Conservation (phyloP, 2,888 invertebrate species). For the Heliconius ismenius region DNA sequence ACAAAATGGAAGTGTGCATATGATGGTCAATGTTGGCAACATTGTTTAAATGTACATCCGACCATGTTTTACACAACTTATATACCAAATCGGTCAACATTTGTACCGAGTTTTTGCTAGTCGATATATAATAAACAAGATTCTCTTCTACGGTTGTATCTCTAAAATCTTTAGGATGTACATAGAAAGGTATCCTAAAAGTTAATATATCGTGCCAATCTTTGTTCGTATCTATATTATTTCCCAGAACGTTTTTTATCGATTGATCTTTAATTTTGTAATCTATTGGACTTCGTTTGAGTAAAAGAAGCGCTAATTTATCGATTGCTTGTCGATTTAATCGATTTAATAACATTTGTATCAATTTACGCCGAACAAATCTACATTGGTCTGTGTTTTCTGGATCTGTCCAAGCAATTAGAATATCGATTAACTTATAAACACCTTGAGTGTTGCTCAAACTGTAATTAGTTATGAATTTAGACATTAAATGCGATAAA, state of each 20-base stretch:
- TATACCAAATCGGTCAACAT: slow-evolving; percentile 69
- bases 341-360: slow-evolving; percentile 77
- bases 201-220: slow-evolving; percentile 86
- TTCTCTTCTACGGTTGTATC: slow-evolving; percentile 80
- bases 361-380: slow-evolving; percentile 67
- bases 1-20: slow-evolving; percentile 85
- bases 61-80: slow-evolving; percentile 85
- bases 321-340: slow-evolving; percentile 84
- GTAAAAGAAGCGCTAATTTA: slow-evolving; percentile 77
- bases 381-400: slow-evolving; percentile 55
- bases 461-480: slow-evolving; percentile 82
- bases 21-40: slow-evolving; percentile 86
- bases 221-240: slow-evolving; percentile 72
- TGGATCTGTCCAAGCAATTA: slow-evolving; percentile 77
- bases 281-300: slow-evolving; percentile 78
- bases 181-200: slow-evolving; percentile 64
- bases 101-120: slow-evolving; percentile 57
- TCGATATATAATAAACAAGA: slow-evolving; percentile 83
- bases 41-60: slow-evolving; percentile 83
- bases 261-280: slow-evolving; percentile 63
- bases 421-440: slow-evolving; percentile 76
- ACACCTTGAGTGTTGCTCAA: slow-evolving; percentile 74
- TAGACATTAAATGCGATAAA: slow-evolving; percentile 82
- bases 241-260: slow-evolving; percentile 76
- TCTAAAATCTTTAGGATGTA: slow-evolving; percentile 82